These are phyloP conservation scores for Vespertilio murinus DNA, from an alignment of 2,797 vertebrate genomes.

Conservation along the genomic window DNA sequence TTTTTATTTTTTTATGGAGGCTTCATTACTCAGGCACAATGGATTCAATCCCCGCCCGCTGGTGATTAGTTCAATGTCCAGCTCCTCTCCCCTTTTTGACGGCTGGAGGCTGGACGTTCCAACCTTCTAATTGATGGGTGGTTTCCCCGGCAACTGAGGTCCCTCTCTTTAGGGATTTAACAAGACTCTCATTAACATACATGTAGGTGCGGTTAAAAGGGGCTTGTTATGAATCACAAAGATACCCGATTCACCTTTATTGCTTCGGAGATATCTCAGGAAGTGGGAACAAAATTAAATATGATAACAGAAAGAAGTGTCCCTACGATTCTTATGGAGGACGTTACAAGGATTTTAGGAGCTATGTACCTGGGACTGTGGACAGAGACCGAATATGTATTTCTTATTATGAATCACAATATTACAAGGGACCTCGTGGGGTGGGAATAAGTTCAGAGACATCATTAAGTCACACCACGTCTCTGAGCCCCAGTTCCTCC, in stretches of 20 bases:
- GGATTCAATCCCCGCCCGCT: background rate
- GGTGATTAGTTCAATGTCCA: background rate
- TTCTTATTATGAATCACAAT: background rate
- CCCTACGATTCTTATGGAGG: background rate
- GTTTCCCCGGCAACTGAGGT: background rate
- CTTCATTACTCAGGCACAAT: background rate
- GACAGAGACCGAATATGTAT: background rate
- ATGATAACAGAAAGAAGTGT: background rate
- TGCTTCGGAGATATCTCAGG: background rate
- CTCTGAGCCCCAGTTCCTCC: background rate
- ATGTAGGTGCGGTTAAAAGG: background rate
- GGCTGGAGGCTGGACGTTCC: background rate
- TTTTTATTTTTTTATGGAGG: background rate
- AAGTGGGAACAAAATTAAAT: background rate
- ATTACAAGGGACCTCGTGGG: background rate
- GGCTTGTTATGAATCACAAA: background rate
- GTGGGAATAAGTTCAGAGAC: background rate
- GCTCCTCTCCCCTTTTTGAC: background rate
- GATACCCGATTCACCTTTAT: background rate
- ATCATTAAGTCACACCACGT: background rate
- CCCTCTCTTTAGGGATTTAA: background rate
- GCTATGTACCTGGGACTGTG: background rate
- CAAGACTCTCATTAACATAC: background rate
- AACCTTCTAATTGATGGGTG: background rate
- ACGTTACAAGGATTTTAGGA: background rate